Evolutionary conservation across 2,113 vertebrate genomes (phyloP).

Genomic region (Uropsilus gracilis): DNA sequence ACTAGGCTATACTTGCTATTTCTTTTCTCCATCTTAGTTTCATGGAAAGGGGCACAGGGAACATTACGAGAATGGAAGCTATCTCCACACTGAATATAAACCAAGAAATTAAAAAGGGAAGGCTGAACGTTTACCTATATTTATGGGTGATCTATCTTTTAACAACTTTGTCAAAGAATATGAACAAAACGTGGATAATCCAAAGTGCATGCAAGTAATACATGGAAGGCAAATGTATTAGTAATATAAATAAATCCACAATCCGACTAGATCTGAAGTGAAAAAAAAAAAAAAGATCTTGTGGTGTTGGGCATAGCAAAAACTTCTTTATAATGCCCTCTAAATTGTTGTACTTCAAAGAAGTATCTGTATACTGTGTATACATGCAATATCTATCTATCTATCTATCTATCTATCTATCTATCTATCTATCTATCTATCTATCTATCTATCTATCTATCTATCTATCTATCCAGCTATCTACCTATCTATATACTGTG

Average conservation of each 20-base stretch:
- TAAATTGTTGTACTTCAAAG: neutral
- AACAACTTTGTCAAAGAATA: neutral
- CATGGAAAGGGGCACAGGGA: neutral
- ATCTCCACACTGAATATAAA: neutral
- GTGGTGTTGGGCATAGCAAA: neutral
- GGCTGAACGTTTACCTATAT: neutral
- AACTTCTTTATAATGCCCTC: neutral
- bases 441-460: no score
- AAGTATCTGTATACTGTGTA: neutral
- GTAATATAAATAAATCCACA: no score
- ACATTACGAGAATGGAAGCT: neutral
- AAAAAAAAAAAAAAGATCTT: neutral
- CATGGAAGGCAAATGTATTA: no score
- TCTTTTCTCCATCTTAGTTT: neutral
- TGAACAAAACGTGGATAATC: neutral
- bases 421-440: neutral
- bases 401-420: neutral
- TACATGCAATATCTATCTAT: neutral
- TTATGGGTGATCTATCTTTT: neutral
- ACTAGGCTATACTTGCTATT: neutral
- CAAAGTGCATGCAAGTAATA: neutral
- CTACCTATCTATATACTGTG: neutral
- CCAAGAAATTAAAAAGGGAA: neutral
- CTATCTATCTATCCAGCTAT: neutral
- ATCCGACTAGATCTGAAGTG: neutral